Conservation (phyloP, 2,888 invertebrate genomes). For the Temnothorax unifasciatus region DNA sequence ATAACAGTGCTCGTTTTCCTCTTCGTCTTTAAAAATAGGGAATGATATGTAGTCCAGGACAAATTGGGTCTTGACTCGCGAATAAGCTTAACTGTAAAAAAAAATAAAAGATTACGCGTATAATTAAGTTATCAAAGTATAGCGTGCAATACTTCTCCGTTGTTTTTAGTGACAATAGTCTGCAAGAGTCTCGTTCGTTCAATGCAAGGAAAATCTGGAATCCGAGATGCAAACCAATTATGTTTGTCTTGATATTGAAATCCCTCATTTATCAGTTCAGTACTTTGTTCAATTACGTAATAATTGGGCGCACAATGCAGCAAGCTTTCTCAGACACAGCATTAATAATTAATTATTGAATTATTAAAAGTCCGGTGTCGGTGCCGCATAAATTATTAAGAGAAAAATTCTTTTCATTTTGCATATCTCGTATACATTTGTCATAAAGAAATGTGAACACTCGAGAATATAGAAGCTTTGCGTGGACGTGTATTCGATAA, state of each 20-base stretch:
- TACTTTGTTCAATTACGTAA: conserved; percentile 36
- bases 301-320: conserved; percentile 41
- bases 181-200: conserved; percentile 55
- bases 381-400: background rate
- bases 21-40: conserved; percentile 19
- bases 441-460: background rate
- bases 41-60: background rate
- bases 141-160: conserved; percentile 21
- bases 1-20: conserved; percentile 26
- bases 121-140: conserved; percentile 39
- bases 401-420: background rate
- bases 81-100: conserved; percentile 34
- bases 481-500: background rate
- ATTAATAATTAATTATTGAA: conserved; percentile 61
- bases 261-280: conserved; percentile 29
- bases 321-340: conserved; percentile 77
- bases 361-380: conserved; percentile 43
- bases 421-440: background rate
- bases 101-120: conserved; percentile 2
- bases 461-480: conserved; percentile 23
- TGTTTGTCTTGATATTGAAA: conserved; percentile 26
- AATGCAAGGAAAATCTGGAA: conserved; percentile 62
- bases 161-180: conserved; percentile 8
- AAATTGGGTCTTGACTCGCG: conserved; percentile 1
- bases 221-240: conserved; percentile 48